phyloP scores from a whole-genome alignment of 2,113 vertebrate genomes.

The Sitta europaea region DNA sequence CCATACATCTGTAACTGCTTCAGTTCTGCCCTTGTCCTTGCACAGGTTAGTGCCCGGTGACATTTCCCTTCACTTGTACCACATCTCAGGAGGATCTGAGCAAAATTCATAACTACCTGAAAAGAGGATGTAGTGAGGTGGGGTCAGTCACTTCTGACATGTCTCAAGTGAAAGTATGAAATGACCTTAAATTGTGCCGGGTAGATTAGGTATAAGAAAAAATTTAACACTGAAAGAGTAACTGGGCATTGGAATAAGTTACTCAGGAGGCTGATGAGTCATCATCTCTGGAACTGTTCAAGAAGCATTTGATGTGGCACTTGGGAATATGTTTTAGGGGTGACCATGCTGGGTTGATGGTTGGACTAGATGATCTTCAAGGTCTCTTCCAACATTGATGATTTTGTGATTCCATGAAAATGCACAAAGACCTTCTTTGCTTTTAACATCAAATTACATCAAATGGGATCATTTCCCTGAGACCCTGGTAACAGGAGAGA shows the following conservation, averaged over 20 bases:
- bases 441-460: not conserved
- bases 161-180: not conserved
- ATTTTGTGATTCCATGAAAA: not conserved
- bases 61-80: not conserved
- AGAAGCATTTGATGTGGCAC: not conserved
- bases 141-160: not conserved
- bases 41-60: not conserved
- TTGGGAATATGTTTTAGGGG: not conserved
- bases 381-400: not conserved
- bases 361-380: not conserved
- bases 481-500: not conserved
- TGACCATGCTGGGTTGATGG: not conserved
- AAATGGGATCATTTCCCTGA: not conserved
- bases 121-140: not conserved
- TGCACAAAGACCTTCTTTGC: not conserved
- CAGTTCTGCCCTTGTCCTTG: not conserved
- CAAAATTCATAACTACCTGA: not conserved
- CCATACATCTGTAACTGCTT: not conserved
- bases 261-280: not conserved
- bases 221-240: not conserved
- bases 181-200: not conserved
- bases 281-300: not conserved
- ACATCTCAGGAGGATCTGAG: not conserved
- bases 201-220: not conserved
- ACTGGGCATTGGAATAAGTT: not conserved